Percentiles rank a stretch among this genome's conserved stretches.
phyloP scores from a whole-genome alignment of 2,797 vertebrate species.

The Crenuchus spilurus region DNA sequence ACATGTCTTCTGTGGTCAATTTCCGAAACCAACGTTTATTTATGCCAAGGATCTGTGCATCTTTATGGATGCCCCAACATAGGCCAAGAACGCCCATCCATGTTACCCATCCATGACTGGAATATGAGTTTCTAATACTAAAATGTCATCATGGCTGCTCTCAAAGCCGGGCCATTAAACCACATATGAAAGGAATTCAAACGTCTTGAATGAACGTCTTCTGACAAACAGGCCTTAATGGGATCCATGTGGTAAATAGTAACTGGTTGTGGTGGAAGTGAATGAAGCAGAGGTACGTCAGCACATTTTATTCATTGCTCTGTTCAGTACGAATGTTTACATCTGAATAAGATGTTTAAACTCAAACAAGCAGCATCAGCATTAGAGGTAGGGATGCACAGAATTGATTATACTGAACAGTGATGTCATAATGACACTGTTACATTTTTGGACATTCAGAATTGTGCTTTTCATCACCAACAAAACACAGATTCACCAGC shows the following conservation, averaged over 20 bases:
- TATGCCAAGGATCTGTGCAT: slow-evolving; percentile 15
- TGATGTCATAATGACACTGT: no score
- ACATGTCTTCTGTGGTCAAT: slow-evolving; percentile 19
- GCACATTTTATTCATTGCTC: slow-evolving; percentile 7
- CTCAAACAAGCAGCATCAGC: no score
- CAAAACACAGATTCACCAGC: no score
- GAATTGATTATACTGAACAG: no score
- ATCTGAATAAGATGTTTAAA: no score
- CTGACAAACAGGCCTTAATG: slow-evolving; percentile 4
- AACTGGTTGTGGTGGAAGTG: background rate
- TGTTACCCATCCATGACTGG: background rate
- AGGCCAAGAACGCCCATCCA: background rate
- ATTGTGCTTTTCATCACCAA: no score
- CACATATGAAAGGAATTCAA: slow-evolving; percentile 1
- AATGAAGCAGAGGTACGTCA: background rate
- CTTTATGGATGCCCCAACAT: background rate
- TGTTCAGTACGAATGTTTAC: no score
- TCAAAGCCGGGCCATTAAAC: background rate
- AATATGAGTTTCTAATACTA: background rate
- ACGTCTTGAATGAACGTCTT: background rate
- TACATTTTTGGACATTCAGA: no score
- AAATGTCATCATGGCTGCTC: slow-evolving; percentile 9
- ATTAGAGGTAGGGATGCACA: no score
- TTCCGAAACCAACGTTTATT: slow-evolving; percentile 17
- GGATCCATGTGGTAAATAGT: slow-evolving; percentile 21